phyloP scores from a whole-genome alignment of 2,797 vertebrate genomes.

The Glyptemys insculpta region DNA sequence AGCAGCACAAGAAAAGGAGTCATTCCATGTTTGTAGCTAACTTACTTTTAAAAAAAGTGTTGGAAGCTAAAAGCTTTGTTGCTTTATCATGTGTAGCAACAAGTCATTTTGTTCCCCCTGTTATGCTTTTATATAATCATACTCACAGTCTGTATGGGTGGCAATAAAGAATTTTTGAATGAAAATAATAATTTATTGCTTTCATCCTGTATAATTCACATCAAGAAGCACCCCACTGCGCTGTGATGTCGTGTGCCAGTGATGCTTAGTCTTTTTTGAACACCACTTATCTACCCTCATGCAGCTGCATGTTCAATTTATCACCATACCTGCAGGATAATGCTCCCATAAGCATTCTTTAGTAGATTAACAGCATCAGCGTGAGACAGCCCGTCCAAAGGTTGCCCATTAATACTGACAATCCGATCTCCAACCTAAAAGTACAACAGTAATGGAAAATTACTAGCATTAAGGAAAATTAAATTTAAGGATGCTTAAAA shows the following conservation, averaged over 20 bases:
- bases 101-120: constrained; percentile 79
- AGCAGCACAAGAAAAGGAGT: neutral
- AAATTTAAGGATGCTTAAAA: constrained; percentile 78
- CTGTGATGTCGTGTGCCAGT: constrained; percentile 69
- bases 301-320: constrained; percentile 78
- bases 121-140: constrained; percentile 68
- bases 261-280: constrained; percentile 61
- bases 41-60: constrained; percentile 58
- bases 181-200: constrained; percentile 80
- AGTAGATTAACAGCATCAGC: constrained; percentile 92
- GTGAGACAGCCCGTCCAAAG: constrained; percentile 91
- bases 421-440: constrained; percentile 95
- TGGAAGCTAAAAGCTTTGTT: constrained; percentile 69
- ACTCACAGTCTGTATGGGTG: constrained; percentile 70
- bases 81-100: constrained; percentile 77
- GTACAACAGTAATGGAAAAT: constrained; percentile 79
- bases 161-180: constrained; percentile 80
- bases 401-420: constrained; percentile 92
- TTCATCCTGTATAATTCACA: constrained; percentile 77
- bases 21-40: constrained; percentile 62
- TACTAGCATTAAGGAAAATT: constrained; percentile 80
- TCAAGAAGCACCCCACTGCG: constrained; percentile 70
- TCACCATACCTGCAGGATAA: constrained; percentile 90
- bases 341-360: constrained; percentile 92
- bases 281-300: constrained; percentile 79